Evolutionary conservation across 2,797 vertebrate genomes (phyloP), one percentile per base, ranked within the genome.

Genomic region (Falco peregrinus): DNA sequence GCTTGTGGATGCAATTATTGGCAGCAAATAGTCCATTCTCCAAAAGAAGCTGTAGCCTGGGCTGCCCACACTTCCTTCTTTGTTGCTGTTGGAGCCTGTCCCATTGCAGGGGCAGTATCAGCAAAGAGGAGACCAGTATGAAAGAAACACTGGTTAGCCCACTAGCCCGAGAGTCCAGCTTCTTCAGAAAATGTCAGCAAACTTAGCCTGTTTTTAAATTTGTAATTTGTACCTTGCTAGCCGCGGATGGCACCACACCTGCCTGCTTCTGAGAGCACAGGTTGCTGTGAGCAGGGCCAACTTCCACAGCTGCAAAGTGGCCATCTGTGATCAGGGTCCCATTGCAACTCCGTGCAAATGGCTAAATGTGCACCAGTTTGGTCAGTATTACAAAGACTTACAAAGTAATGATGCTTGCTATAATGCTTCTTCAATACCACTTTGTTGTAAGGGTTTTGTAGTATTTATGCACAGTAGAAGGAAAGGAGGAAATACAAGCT

Each of bases 31-130:
- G 16, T 28, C 41, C 2, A 0, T 70, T 91, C 45, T 80, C 11
- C 53, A 57, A 61, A 33, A 29, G 35, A 61, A 35, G 41, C 37
- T 71, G 71, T 43, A 60, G 25, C 18, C 22, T 5, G 2, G 8
- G 20, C 19, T 35, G 22, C 26, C 41, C 31, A 10, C 24, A 14
- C 45, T 76, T 47, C 33, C 33, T 59, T 45, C 47, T 71, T 5
- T 47, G 35, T 22, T 11, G 9, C 31, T 78, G 3, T 15, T 56
- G 76, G 48, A 77, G 41, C 29, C 56, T 63, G 50, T 63, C 20
- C 57, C 16, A 3, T 43, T 0, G 0, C 50, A 64, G 39, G 28
- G 33, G 56, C 29, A 48, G 9, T 9, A 21, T 2, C 9, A 29
- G 43, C 65, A 51, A 56, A 65, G 51, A 47, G 22, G n/a, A 71